Percentiles rank a stretch among this genome's conserved stretches.
Conservation (phyloP, 2,113 vertebrate species). For the Colius striatus region DNA sequence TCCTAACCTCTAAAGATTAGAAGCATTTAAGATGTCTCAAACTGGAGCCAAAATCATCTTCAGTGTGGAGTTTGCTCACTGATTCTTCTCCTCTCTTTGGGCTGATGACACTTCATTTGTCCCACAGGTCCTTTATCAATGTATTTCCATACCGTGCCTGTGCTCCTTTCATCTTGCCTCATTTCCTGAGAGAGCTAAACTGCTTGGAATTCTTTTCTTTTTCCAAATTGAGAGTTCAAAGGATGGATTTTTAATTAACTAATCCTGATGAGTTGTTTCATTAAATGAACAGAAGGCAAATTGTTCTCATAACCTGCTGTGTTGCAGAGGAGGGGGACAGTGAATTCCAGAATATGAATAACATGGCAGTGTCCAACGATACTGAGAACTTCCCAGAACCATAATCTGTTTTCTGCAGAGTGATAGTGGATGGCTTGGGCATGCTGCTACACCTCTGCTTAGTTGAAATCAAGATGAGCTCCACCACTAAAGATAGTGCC, state of each 20-base stretch:
- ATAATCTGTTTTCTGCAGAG: neutral
- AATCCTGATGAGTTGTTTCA: conserved; percentile 45
- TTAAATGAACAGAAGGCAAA: conserved; percentile 52
- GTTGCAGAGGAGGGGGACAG: neutral
- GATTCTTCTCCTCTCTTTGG: conserved; percentile 5
- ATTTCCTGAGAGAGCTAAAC: conserved; percentile 56
- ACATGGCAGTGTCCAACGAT: neutral
- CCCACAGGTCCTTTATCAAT: conserved; percentile 44
- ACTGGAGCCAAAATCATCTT: conserved; percentile 19
- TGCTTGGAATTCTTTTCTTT: conserved; percentile 55
- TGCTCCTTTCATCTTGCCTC: conserved; percentile 39
- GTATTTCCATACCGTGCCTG: neutral
- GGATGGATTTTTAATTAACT: conserved; percentile 55
- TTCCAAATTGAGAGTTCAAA: conserved; percentile 52
- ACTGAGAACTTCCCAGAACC: neutral
- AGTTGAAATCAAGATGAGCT: neutral
- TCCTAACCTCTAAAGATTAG: neutral
- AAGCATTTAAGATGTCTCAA: conserved; percentile 31
- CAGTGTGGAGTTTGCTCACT: neutral
- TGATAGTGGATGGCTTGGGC: neutral
- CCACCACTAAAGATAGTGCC: neutral
- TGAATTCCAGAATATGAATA: neutral
- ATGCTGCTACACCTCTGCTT: neutral
- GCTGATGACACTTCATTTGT: conserved; percentile 36
- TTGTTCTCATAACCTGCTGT: conserved; percentile 17